Evolutionary conservation across 2,888 invertebrate species (phyloP), one percentile per base, ranked within the genome.

Genomic region (Drosophila subsilvestris): DNA sequence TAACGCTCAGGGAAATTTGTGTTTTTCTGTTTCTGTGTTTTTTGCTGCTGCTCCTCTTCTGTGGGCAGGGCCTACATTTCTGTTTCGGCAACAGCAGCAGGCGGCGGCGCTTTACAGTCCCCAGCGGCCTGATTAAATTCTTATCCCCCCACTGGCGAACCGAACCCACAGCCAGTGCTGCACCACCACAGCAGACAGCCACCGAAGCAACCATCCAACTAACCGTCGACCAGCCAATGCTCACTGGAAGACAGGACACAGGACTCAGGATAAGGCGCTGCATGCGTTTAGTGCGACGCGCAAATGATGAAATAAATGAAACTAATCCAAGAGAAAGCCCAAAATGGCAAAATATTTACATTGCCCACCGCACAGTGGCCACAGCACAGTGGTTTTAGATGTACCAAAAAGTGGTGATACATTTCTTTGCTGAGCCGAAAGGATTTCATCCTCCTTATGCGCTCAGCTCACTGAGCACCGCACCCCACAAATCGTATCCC

Each of bases 71-170:
- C 70, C 75, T 63, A 66, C 78, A 80, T 76, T 67, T 60, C 63
- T 69, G 37, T 37, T 37, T 65, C 55, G 25, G 51, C 50, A 50
- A 44, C 50, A 62, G 75, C 59, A 73, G 55, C 67, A 58, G 76
- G 60, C 54, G 75, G 58, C 71, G 70, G 55, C 68, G 79, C 74
- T 85, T 85, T 88, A 85, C 69, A 85, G 85, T 88, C 85, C 85
- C 85, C 85, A 88, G 84, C 85, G 85, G 85, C 88, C 85, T 85
- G 85, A 85, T 85, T 85, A 85, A 85, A 86, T 80, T 86, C 88
- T 60, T 75, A 72, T 75, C 72, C 76, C 69, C 58, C 65, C 60
- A 22, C 66, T 63, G 48, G 51, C 37, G n/a, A 37, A 6, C 6
- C 37, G n/a, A 37, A 6, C 6, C 37, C 37, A n/a, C 14, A 7